Evolutionary conservation across 2,113 vertebrate genomes (phyloP).

Genomic region (Atractosteus spatula): DNA sequence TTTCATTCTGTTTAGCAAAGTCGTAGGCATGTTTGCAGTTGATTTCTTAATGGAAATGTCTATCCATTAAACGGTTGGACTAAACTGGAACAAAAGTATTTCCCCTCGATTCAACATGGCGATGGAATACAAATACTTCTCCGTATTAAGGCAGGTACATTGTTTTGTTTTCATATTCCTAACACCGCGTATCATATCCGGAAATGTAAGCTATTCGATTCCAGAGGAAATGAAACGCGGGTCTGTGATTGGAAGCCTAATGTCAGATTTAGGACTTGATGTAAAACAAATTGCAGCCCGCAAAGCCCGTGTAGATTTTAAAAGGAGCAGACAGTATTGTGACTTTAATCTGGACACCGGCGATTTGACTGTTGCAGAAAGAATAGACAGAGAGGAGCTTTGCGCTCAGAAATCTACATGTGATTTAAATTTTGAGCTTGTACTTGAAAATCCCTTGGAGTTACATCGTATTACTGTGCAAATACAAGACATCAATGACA

Average conservation of each 20-base stretch:
- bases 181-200: not conserved
- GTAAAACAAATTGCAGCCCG: not conserved
- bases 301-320: slow-evolving; percentile 39
- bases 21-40: no score
- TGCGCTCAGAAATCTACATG: slow-evolving; percentile 57
- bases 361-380: slow-evolving; percentile 55
- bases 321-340: slow-evolving; percentile 51
- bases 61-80: not conserved
- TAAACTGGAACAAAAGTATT: not conserved
- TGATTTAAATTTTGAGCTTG: slow-evolving; percentile 58
- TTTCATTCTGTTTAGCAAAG: not conserved
- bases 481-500: slow-evolving; percentile 74
- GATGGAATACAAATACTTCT: not conserved
- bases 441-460: slow-evolving; percentile 54
- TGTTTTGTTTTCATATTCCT: not conserved
- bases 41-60: not conserved
- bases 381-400: slow-evolving; percentile 68
- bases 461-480: slow-evolving; percentile 51
- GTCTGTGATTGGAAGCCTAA: slow-evolving; percentile 41
- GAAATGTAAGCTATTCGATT: slow-evolving; percentile 39
- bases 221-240: slow-evolving; percentile 50
- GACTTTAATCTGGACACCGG: slow-evolving; percentile 57
- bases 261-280: not conserved
- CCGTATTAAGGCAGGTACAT: not conserved
- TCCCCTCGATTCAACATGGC: not conserved